Percentiles rank a stretch among this genome's conserved stretches.
Evolutionary conservation across 2,113 vertebrate species (phyloP).

Genomic region (Leptobrachium ailaonicum): DNA sequence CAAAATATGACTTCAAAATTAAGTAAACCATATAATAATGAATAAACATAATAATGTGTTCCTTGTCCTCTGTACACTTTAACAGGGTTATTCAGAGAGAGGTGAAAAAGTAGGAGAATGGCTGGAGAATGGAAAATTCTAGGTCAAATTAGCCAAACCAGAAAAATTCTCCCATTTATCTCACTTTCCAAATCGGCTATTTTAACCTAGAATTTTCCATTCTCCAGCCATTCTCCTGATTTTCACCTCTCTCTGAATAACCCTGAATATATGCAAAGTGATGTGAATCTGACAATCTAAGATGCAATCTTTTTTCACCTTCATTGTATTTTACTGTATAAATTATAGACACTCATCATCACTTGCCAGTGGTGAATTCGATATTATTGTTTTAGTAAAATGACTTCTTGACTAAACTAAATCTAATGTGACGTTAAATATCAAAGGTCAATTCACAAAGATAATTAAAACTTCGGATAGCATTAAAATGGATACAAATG

Average conservation of each 20-base stretch:
- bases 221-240: no score
- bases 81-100: no score
- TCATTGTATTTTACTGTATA: slow-evolving; percentile 3
- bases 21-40: background rate
- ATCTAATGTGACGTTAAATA: slow-evolving; percentile 33
- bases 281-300: background rate
- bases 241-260: no score
- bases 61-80: slow-evolving; percentile 13
- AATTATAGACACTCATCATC: slow-evolving; percentile 16
- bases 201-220: no score
- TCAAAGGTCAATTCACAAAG: slow-evolving; percentile 31
- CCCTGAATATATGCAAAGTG: background rate
- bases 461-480: slow-evolving; percentile 41
- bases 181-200: no score
- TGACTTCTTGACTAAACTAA: slow-evolving; percentile 11
- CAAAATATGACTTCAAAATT: background rate
- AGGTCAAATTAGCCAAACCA: no score
- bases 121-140: no score
- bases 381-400: slow-evolving; percentile 17
- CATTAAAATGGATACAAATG: slow-evolving; percentile 25
- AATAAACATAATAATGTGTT: background rate
- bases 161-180: no score
- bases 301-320: background rate
- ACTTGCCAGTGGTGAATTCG: background rate
- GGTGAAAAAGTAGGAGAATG: no score